phyloP scores from a whole-genome alignment of 2,888 invertebrate species.

The Scaeva pyrastri region DNA sequence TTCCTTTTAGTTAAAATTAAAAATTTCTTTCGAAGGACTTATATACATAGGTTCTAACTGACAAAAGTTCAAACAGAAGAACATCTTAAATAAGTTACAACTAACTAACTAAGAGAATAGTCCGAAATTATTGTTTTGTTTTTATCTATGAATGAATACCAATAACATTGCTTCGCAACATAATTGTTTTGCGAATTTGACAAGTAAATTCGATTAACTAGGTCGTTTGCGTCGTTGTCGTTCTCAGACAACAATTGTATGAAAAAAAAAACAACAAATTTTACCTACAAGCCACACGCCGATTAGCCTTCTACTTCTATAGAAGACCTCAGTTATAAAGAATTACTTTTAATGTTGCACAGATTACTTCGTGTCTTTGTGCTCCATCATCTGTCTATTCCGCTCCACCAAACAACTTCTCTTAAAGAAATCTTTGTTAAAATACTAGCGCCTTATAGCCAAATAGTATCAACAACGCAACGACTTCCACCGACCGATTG shows the following conservation, averaged over 20 bases:
- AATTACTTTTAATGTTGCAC: slow-evolving; percentile 47
- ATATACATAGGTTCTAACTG: too few relatives aligned
- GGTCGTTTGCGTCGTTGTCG: neutral
- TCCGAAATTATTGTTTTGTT: neutral
- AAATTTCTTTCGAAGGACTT: too few relatives aligned
- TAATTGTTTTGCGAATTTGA: slow-evolving; percentile 43
- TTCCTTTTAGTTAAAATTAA: too few relatives aligned
- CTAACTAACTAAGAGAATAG: neutral
- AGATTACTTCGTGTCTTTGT: slow-evolving; percentile 19
- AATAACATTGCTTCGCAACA: slow-evolving; percentile 20
- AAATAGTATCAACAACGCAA: slow-evolving; percentile 64
- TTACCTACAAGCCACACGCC: slow-evolving; percentile 39
- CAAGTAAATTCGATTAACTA: slow-evolving; percentile 56
- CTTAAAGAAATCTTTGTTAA: slow-evolving; percentile 50
- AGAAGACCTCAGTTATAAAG: slow-evolving; percentile 29
- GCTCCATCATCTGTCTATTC: slow-evolving; percentile 42
- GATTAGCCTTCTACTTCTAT: slow-evolving; percentile 15
- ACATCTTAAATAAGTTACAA: neutral
- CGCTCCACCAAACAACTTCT: slow-evolving; percentile 29
- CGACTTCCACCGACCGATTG: slow-evolving; percentile 39
- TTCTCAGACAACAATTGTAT: slow-evolving; percentile 5
- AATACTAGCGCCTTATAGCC: slow-evolving; percentile 60
- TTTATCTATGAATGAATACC: neutral
- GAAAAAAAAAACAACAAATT: slow-evolving; percentile 42
- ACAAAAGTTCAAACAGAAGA: neutral